phyloP scores from a whole-genome alignment of 2,888 invertebrate genomes.

The Coleophora flavipennella region DNA sequence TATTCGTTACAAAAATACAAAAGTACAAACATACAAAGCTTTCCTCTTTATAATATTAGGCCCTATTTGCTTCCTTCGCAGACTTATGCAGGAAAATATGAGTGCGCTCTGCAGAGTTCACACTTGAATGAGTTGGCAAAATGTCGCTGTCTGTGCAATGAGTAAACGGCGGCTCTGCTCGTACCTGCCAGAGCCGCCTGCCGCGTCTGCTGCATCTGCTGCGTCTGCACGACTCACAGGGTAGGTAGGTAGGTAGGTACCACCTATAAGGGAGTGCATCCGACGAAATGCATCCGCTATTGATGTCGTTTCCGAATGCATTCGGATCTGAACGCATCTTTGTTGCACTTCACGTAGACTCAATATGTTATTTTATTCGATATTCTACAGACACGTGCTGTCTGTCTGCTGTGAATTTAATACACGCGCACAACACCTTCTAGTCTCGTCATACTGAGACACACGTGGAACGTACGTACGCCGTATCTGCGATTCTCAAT shows the following conservation, averaged over 20 bases:
- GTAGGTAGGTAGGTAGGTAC: too few relatives aligned
- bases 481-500: too few relatives aligned
- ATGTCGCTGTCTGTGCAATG: conserved; percentile 30
- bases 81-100: conserved; percentile 18
- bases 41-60: too few relatives aligned
- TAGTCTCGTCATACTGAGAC: too few relatives aligned
- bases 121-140: conserved; percentile 44
- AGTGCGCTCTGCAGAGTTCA: conserved; percentile 28
- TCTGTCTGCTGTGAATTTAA: neutral
- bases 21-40: too few relatives aligned
- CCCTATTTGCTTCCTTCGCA: neutral
- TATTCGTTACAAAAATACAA: too few relatives aligned
- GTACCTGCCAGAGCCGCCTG: conserved; percentile 6
- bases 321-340: conserved; percentile 19
- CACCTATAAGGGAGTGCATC: conserved; percentile 37
- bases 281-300: conserved; percentile 43
- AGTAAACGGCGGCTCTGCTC: conserved; percentile 33
- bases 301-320: conserved; percentile 26
- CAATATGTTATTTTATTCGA: conserved; percentile 12
- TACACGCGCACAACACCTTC: too few relatives aligned
- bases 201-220: conserved; percentile 13
- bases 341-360: conserved; percentile 17
- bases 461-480: conserved; percentile 5
- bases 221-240: conserved; percentile 36
- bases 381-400: conserved; percentile 2